A percentile compares a stretch with the other conserved stretches of the same genome.
phyloP scores from a whole-genome alignment of 2,888 invertebrate species.

The Villa cingulata region DNA sequence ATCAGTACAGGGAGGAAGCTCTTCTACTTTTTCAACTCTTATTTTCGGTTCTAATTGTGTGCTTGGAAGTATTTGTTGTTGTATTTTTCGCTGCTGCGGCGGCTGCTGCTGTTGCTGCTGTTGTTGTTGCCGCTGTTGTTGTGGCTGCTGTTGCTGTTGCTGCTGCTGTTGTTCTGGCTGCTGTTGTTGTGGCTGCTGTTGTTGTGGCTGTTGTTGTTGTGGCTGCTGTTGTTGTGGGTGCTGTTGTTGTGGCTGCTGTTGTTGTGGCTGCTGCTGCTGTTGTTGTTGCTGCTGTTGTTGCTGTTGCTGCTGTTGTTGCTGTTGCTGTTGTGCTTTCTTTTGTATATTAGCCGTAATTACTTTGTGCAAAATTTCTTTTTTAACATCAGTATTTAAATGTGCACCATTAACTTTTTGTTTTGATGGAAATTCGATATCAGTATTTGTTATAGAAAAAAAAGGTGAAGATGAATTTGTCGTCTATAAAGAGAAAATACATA shows the following conservation, averaged over 20 bases:
- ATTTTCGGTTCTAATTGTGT: conserved; percentile 4
- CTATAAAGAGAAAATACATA: not conserved
- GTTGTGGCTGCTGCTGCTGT: conserved; percentile 15
- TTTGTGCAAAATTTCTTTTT: conserved; percentile 24
- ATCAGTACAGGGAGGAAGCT: conserved; percentile 9
- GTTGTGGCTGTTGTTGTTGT: conserved; percentile 18
- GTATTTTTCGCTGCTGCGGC: conserved; percentile 1
- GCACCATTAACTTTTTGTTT: conserved; percentile 15
- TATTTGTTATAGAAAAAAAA: not conserved
- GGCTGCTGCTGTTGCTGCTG: conserved; percentile 28
- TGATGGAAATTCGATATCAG: conserved; percentile 5
- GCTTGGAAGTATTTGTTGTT: conserved; percentile 1
- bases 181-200: conserved; percentile 29
- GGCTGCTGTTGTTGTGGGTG: conserved; percentile 1
- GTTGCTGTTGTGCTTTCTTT: conserved; percentile 29
- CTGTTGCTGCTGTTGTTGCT: conserved; percentile 23
- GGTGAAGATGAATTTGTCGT: not conserved
- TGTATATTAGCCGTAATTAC: conserved; percentile 28
- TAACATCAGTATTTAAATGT: conserved; percentile 12
- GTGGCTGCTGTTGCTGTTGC: conserved; percentile 12
- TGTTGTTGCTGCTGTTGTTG: conserved; percentile 1
- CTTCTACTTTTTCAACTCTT: conserved; percentile 9
- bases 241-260: conserved; percentile 29
- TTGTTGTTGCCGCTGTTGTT: conserved; percentile 33
- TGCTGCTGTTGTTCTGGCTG: conserved; percentile 1